Base-by-base conservation (phyloP, 1,140 invertebrate species). In the Ruditapes philippinarum region DNA sequence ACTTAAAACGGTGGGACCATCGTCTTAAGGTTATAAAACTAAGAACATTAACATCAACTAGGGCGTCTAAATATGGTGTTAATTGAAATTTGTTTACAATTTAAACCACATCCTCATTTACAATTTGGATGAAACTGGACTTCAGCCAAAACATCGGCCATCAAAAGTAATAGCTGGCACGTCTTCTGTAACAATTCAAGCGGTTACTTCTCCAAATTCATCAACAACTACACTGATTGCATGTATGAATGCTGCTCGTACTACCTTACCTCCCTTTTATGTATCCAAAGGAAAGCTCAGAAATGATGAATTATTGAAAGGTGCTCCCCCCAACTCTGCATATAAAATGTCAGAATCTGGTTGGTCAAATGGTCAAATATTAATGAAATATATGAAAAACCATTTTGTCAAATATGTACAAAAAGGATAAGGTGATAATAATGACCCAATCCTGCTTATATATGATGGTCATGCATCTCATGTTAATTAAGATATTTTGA, bases 391-490 rank as follows among this genome's bases (percentile, higher is more conserved):
- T 28, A 42, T 82, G 31, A 40, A 82, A 28, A 25, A 36, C 17
- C 60, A 82, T 38, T 62, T 28, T 14, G 11, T 82, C 17, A 82
- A 82, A 68, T 82, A 42, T 82, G 36, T 82, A 25, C 54, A 82
- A 40, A 40, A 4, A 82, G 60, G 60, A n/a, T 65, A 17, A 38
- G 60, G 42, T 54, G 38, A 82, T 57, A 82, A 65, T 42, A 42
- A 40, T 28, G 57, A 82, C 31, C 54, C 22, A 1, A 82, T 36
- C 0, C n/a, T 82, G 40, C 40, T 82, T 5, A 82, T 62, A 42
- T n/a, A 17, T 62, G 14, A 65, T 65, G 80, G 40, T 33, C 54
- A 25, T 40, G 60, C 36, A 31, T 82, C 80, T 14, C 5, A 45
- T 14, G 42, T 45, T 45, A 45, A 45, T 14, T 45, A 7, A 45